Conservation (phyloP, 2,113 vertebrate genomes). For the Chaetura pelagica region DNA sequence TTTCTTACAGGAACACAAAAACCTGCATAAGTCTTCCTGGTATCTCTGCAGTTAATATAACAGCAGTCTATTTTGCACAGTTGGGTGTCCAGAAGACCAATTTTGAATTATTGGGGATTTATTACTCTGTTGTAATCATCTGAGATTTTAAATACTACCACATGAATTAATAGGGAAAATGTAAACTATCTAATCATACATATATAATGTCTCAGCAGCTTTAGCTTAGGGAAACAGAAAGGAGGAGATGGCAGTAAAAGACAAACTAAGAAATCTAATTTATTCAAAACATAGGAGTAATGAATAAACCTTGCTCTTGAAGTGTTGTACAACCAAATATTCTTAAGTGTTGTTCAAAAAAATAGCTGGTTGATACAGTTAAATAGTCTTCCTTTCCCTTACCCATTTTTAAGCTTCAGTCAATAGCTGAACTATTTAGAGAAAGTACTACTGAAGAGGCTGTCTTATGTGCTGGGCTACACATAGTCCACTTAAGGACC, state of each 20-base stretch:
- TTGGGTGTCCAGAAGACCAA: not conserved
- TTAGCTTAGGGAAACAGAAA: not conserved
- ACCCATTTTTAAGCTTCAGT: not conserved
- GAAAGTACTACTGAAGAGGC: not conserved
- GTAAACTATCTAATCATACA: not conserved
- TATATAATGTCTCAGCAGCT: not conserved
- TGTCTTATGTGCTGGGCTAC: not conserved
- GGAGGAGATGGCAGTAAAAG: not conserved
- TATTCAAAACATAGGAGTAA: not conserved
- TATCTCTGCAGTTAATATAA: not conserved
- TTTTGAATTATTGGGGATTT: not conserved
- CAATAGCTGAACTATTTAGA: not conserved
- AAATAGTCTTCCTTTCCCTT: not conserved
- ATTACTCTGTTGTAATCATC: not conserved
- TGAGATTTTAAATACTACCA: not conserved
- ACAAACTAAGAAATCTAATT: not conserved
- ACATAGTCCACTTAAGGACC: not conserved
- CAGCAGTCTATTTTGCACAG: not conserved
- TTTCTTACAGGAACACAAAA: not conserved
- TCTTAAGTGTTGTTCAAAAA: not conserved
- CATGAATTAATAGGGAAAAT: not conserved
- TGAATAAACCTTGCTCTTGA: not conserved
- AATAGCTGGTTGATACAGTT: not conserved
- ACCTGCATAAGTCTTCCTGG: not conserved
- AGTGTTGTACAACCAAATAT: not conserved